These are phyloP conservation scores for Diarsia dahlii DNA, from an alignment of 2,888 invertebrate species.

Conservation along the genomic window DNA sequence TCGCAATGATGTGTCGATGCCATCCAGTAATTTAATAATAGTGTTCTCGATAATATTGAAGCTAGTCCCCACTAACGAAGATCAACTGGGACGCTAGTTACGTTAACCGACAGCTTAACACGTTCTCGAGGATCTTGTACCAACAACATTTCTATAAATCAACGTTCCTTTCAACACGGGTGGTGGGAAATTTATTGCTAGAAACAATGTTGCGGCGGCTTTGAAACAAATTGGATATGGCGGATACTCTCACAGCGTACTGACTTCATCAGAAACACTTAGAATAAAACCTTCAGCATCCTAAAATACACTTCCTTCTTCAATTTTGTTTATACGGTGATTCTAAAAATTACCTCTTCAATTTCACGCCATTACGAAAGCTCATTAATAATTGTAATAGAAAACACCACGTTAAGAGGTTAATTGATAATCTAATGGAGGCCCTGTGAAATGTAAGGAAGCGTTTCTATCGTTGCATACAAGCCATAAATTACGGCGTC, in stretches of 20 bases:
- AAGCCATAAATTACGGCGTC: constrained; percentile 76
- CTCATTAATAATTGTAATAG: constrained; percentile 64
- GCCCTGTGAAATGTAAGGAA: constrained; percentile 62
- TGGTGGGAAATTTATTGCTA: constrained; percentile 65
- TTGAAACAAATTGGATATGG: constrained; percentile 61
- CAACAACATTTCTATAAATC: constrained; percentile 63
- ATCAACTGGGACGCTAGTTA: constrained; percentile 40
- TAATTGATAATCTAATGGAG: constrained; percentile 74
- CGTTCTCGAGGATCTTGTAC: constrained; percentile 49
- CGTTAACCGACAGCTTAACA: constrained; percentile 50
- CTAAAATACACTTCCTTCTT: constrained; percentile 17
- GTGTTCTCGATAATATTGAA: constrained; percentile 11
- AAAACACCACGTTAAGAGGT: constrained; percentile 64
- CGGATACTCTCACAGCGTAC: constrained; percentile 42
- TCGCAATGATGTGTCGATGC: neutral
- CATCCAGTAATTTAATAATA: constrained; percentile 5
- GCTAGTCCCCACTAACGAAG: constrained; percentile 20
- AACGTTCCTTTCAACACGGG: constrained; percentile 59
- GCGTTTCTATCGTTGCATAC: constrained; percentile 66
- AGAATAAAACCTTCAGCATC: constrained; percentile 22
- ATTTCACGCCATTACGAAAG: constrained; percentile 48
- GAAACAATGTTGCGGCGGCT: constrained; percentile 64
- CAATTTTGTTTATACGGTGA: constrained; percentile 32
- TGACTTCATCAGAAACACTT: constrained; percentile 38
- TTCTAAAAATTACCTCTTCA: constrained; percentile 37